Evolutionary conservation across 2,888 invertebrate genomes (phyloP).

Genomic region (Podotricha telesiphe): DNA sequence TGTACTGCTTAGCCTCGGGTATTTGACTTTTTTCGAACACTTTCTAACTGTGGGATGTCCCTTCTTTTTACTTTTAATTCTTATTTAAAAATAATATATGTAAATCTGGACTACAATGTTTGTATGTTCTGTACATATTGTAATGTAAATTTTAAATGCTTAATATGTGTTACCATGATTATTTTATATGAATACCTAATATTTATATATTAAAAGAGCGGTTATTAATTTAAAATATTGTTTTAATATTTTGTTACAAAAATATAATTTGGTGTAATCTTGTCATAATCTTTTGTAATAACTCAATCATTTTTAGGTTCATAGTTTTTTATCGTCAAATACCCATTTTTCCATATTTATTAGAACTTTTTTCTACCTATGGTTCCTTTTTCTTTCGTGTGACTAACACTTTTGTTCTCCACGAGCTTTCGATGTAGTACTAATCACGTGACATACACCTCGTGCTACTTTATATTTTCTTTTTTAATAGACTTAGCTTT

Average conservation of each 20-base stretch:
- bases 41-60: not conserved
- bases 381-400: conserved; percentile 35
- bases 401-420: conserved; percentile 40
- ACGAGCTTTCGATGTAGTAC: conserved; percentile 41
- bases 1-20: conserved; percentile 44
- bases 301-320: not conserved
- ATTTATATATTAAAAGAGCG: too few relatives aligned
- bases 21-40: conserved; percentile 21
- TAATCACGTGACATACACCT: conserved; percentile 35
- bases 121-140: too few relatives aligned
- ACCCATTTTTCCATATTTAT: conserved; percentile 24
- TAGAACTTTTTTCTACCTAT: conserved; percentile 36
- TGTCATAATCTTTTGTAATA: not conserved
- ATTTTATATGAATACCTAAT: too few relatives aligned
- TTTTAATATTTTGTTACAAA: too few relatives aligned
- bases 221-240: too few relatives aligned
- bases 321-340: conserved; percentile 21
- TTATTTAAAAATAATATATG: too few relatives aligned
- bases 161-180: too few relatives aligned
- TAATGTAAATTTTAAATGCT: too few relatives aligned
- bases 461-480: conserved; percentile 9
- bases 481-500: conserved; percentile 22
- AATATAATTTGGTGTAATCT: too few relatives aligned
- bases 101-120: too few relatives aligned
- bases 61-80: not conserved